Conservation (phyloP, 1,140 invertebrate species). For the Pygmarrhopalites habei region DNA sequence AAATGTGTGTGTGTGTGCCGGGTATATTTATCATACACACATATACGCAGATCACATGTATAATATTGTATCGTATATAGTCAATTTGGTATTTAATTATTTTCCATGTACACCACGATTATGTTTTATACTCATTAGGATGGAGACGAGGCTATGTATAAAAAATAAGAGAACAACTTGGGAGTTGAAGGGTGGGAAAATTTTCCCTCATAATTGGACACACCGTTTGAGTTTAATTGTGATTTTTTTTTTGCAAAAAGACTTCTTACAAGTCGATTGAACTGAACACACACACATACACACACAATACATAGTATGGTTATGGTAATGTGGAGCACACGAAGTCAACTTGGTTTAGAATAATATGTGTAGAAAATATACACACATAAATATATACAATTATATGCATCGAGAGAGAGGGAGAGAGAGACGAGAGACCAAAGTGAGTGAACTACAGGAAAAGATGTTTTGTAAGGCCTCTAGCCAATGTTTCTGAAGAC, state of each 20-base stretch:
- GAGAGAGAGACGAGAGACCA: constrained; percentile 1
- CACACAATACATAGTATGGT: not conserved
- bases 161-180: not conserved
- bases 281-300: not conserved
- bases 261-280: not conserved
- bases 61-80: too few species aligned
- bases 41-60: too few species aligned
- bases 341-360: not conserved
- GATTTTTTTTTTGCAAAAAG: not conserved
- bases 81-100: too few species aligned
- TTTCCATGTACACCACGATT: too few species aligned
- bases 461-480: constrained; percentile 3
- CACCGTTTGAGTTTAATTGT: constrained; percentile 1
- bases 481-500: constrained; percentile 5
- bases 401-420: not conserved
- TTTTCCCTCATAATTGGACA: not conserved
- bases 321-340: constrained; percentile 13
- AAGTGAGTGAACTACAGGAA: not conserved
- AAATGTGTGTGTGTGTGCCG: too few species aligned
- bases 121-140: too few species aligned
- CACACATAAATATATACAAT: too few species aligned
- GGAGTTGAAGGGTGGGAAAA: not conserved
- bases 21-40: too few species aligned
- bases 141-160: too few species aligned
- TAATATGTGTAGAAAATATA: too few species aligned